A percentile compares a stretch with the other conserved stretches of the same genome.
phyloP scores from a whole-genome alignment of 1,140 invertebrate genomes.

The Aphidius gifuensis region DNA sequence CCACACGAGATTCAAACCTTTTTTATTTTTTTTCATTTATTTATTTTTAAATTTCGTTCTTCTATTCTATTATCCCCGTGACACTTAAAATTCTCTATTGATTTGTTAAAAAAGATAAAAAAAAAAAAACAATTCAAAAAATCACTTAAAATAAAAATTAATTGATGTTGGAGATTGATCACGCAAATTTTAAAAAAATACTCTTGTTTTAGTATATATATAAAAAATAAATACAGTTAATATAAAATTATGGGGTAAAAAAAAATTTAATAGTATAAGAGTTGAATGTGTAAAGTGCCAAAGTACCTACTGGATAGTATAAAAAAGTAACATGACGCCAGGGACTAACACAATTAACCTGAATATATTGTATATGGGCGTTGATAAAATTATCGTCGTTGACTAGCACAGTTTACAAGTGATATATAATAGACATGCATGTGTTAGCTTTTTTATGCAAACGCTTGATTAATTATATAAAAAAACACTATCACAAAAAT shows the following conservation, averaged over 20 bases:
- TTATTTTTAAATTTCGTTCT: slow-evolving; percentile 1
- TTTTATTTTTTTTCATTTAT: background rate
- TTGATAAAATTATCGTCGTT: slow-evolving; percentile 21
- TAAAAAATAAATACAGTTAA: background rate
- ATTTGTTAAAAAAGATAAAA: too few relatives aligned
- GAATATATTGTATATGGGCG: slow-evolving; percentile 15
- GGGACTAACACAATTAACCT: slow-evolving; percentile 18
- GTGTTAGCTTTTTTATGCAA: too few relatives aligned
- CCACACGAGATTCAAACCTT: too few relatives aligned
- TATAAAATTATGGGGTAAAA: background rate
- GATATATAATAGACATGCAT: too few relatives aligned
- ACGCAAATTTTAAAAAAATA: too few relatives aligned
- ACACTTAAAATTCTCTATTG: too few relatives aligned
- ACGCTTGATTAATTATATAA: too few relatives aligned
- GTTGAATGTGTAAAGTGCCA: background rate
- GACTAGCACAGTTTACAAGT: slow-evolving; percentile 1
- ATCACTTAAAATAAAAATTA: too few relatives aligned
- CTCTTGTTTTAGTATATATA: background rate
- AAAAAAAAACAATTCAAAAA: too few relatives aligned
- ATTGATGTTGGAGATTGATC: too few relatives aligned
- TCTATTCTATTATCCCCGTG: background rate
- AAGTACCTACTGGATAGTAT: slow-evolving; percentile 5
- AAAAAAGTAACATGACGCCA: slow-evolving; percentile 19
- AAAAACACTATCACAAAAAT: too few relatives aligned
- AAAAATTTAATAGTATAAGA: too few relatives aligned